A percentile compares a stretch with the other conserved stretches of the same genome.
Conservation (phyloP, 2,888 invertebrate species). For the Tillus elongatus region DNA sequence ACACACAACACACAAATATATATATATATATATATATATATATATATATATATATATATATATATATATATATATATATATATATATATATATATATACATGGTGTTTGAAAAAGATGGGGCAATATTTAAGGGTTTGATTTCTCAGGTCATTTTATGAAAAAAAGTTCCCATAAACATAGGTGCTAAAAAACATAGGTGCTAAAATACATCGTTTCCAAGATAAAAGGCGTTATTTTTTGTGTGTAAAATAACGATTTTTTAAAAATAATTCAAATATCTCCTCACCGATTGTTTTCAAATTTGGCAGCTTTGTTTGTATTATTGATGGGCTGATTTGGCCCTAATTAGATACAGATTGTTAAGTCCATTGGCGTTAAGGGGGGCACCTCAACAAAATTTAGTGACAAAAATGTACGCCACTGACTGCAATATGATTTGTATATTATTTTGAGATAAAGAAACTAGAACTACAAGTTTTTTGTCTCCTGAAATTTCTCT, state of each 20-base stretch:
- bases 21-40: too few species aligned
- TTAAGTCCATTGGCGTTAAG: neutral
- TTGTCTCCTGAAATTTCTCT: too few species aligned
- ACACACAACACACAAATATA: too few species aligned
- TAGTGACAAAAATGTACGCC: neutral
- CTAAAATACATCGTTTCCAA: neutral
- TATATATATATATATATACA: neutral
- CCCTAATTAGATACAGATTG: neutral
- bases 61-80: too few species aligned
- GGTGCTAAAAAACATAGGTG: neutral
- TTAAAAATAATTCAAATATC: neutral
- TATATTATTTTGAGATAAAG: too few species aligned
- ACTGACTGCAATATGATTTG: too few species aligned
- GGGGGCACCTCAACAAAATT: neutral
- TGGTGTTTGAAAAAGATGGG: neutral
- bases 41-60: too few species aligned
- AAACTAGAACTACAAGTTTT: too few species aligned
- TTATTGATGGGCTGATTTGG: neutral
- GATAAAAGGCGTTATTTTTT: too few species aligned
- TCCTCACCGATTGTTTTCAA: neutral
- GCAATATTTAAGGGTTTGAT: neutral
- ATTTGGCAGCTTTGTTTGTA: conserved; percentile 3
- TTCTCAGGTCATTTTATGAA: neutral
- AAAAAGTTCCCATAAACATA: neutral
- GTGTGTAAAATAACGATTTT: neutral